Conservation (phyloP, 2,888 invertebrate genomes). For the Diachrysia chrysitis region DNA sequence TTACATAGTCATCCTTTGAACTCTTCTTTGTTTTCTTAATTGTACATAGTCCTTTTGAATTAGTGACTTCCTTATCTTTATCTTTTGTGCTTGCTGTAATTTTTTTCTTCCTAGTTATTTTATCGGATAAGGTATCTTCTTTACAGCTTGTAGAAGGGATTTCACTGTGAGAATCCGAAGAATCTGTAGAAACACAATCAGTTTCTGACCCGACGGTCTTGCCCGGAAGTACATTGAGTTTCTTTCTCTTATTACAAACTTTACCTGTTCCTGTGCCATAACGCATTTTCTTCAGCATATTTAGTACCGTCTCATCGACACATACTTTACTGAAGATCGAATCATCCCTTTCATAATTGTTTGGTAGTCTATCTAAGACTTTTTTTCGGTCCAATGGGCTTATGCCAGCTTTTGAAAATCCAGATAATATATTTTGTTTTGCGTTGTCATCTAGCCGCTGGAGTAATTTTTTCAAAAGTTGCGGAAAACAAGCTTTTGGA, state of each 20-base stretch:
- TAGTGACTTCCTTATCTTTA: not conserved
- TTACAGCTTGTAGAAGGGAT: conserved; percentile 40
- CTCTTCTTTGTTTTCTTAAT: not conserved
- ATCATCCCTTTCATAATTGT: conserved; percentile 24
- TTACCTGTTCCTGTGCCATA: conserved; percentile 16
- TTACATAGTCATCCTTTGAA: not conserved
- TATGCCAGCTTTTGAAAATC: conserved; percentile 53
- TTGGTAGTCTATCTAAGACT: conserved; percentile 36
- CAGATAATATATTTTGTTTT: conserved; percentile 50
- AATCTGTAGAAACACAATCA: conserved; percentile 29
- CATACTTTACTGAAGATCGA: conserved; percentile 34
- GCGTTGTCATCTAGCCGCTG: conserved; percentile 49
- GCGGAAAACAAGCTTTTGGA: conserved; percentile 55
- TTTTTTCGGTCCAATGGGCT: conserved; percentile 31
- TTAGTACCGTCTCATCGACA: conserved; percentile 35
- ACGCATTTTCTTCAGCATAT: conserved; percentile 29
- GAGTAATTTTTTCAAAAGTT: conserved; percentile 44
- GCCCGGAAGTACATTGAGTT: conserved; percentile 18
- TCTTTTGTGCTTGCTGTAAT: conserved; percentile 3
- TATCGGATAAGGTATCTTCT: conserved; percentile 17
- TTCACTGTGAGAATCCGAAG: conserved; percentile 44
- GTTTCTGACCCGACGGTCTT: conserved; percentile 21
- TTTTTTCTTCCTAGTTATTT: not conserved
- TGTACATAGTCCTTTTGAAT: not conserved
- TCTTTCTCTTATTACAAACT: conserved; percentile 6